phyloP scores from a whole-genome alignment of 2,113 vertebrate genomes.

The Lamprotornis superbus region DNA sequence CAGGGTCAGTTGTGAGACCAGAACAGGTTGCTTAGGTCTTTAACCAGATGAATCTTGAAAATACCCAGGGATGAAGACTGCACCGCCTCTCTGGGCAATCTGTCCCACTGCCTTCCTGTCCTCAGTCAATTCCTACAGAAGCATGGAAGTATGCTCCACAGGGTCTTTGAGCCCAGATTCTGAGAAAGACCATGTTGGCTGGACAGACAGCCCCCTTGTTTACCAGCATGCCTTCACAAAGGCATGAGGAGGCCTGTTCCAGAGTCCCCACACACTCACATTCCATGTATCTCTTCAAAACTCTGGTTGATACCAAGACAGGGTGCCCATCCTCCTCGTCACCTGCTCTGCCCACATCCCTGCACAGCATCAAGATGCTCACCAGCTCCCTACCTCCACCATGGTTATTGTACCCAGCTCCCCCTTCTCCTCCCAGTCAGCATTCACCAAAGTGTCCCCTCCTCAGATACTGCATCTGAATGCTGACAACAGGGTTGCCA shows the following conservation, averaged over 20 bases:
- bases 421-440: neutral
- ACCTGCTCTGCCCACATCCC: neutral
- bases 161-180: neutral
- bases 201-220: neutral
- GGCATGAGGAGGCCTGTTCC: neutral
- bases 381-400: neutral
- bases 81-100: neutral
- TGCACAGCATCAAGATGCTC: neutral
- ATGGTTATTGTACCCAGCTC: neutral
- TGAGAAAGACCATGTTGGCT: neutral
- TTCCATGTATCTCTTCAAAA: neutral
- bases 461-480: neutral
- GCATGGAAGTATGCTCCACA: neutral
- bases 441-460: neutral
- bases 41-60: neutral
- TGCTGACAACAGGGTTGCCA: neutral
- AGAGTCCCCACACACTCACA: neutral
- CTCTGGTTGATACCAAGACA: rapidly evolving
- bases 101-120: neutral
- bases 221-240: neutral
- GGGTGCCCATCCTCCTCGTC: neutral
- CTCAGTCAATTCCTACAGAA: neutral
- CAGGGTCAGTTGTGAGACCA: neutral
- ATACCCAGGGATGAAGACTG: neutral
- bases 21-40: neutral